phyloP scores from a whole-genome alignment of 2,888 invertebrate genomes.

The Scaptomyza cyrtandrae region DNA sequence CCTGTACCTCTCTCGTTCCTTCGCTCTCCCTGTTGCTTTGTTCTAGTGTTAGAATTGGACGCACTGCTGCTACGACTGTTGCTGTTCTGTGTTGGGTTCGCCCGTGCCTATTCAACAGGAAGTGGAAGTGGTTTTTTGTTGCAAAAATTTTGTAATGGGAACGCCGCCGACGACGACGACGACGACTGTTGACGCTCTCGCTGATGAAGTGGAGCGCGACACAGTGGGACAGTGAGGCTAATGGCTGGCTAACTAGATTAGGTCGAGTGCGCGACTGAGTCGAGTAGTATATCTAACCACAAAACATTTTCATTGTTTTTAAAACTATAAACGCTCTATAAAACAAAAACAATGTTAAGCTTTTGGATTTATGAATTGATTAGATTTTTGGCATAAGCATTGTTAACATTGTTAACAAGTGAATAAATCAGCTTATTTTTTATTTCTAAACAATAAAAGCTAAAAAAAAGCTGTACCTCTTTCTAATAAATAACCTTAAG shows the following conservation, averaged over 20 bases:
- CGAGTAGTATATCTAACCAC: neutral
- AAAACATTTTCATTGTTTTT: too few species aligned
- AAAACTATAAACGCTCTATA: neutral
- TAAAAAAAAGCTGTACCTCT: too few species aligned
- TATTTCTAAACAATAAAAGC: too few species aligned
- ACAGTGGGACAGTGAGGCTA: conserved; percentile 42
- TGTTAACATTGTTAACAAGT: too few species aligned
- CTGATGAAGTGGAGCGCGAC: conserved; percentile 51
- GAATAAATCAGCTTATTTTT: too few species aligned
- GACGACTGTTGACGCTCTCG: conserved; percentile 7
- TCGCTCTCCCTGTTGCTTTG: conserved; percentile 13
- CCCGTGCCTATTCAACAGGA: conserved; percentile 68
- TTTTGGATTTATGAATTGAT: neutral
- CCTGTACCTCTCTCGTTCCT: neutral
- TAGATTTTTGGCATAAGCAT: neutral
- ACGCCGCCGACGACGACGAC: conserved; percentile 14
- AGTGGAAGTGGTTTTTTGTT: conserved; percentile 71
- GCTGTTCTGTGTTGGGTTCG: conserved; percentile 35
- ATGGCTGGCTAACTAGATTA: conserved; percentile 13
- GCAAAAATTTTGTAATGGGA: conserved; percentile 51
- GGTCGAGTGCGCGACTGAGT: conserved; percentile 15
- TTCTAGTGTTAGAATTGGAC: conserved; percentile 64
- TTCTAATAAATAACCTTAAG: too few species aligned
- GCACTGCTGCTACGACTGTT: conserved; percentile 18
- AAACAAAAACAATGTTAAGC: neutral